Evolutionary conservation across 1,140 invertebrate species (phyloP).

Genomic region (Anadara kagoshimensis): DNA sequence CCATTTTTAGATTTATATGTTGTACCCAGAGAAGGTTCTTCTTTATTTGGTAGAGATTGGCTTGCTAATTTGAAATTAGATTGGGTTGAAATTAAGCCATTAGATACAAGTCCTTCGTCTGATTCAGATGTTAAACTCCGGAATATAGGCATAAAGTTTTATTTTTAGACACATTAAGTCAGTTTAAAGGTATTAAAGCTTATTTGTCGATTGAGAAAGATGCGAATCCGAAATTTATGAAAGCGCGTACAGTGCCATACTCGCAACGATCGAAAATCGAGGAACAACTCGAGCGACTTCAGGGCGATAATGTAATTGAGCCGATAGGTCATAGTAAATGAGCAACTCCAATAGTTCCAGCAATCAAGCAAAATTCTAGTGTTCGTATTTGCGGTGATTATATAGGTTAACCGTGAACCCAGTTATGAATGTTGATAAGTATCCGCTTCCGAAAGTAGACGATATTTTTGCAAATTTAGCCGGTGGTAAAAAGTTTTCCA

Average conservation of each 20-base stretch:
- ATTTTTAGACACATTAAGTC: background rate
- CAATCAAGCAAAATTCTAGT: conserved; percentile 65
- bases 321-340: conserved; percentile 56
- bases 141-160: background rate
- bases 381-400: conserved; percentile 72
- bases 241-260: conserved; percentile 66
- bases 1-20: conserved; percentile 19
- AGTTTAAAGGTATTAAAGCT: conserved; percentile 26
- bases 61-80: conserved; percentile 20
- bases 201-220: conserved; percentile 12
- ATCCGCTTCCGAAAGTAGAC: conserved; percentile 61
- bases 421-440: conserved; percentile 31
- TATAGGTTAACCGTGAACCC: conserved; percentile 59
- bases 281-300: conserved; percentile 31
- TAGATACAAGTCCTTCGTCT: background rate
- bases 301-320: conserved; percentile 41
- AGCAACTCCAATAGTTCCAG: conserved; percentile 70
- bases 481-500: background rate
- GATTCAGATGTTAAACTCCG: background rate
- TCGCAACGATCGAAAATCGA: conserved; percentile 66
- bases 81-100: conserved; percentile 11
- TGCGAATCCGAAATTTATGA: conserved; percentile 41
- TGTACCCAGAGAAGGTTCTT: conserved; percentile 1
- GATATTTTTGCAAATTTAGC: conserved; percentile 24
- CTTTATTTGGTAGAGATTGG: conserved; percentile 39